Evolutionary conservation across 2,113 vertebrate genomes (phyloP), one percentile per base, ranked within the genome.

Genomic region (Struthio camelus): DNA sequence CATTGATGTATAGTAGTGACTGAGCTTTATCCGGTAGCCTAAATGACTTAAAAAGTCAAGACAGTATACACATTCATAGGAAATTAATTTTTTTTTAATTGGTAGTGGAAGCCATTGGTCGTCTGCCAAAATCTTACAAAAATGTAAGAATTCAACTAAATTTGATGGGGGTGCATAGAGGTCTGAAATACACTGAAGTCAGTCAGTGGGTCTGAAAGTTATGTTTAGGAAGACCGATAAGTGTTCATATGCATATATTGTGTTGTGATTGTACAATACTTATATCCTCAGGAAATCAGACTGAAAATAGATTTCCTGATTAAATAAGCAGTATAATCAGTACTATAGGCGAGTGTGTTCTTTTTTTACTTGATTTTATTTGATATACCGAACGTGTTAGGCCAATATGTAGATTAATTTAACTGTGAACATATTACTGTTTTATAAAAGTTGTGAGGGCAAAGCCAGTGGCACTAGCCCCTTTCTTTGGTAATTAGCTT

Each of bases 91-190:
- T 18, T 19, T 25, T 34, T 58, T 17, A 28, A 34, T 34, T 59
- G 5, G n/a, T 1, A 15, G 34, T 5, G 36, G 14, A 28, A 24
- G 6, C 18, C 61, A 1, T 11, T 78, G 0, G 0, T 53, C 4
- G 14, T 71, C 53, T 34, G 10, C 23, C 6, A 5, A 32, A 59
- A 17, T 7, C 34, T 54, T 67, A 18, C 24, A 3, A 1, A 58
- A 34, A 11, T 22, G 48, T 32, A 58, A 38, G 64, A 28, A 6
- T 54, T 79, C 23, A 2, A 1, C 2, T 46, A 50, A 9, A 1
- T 3, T 6, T 65, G 32, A 27, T 58, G 23, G 27, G 56, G 5
- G 58, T 67, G n/a, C 25, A 14, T 22, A 20, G 27, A 28, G 44
- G 44, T 17, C 53, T 28, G 53, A 28, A 54, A 58, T 32, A 16